phyloP scores from a whole-genome alignment of 2,888 invertebrate genomes.

The Apamea anceps region DNA sequence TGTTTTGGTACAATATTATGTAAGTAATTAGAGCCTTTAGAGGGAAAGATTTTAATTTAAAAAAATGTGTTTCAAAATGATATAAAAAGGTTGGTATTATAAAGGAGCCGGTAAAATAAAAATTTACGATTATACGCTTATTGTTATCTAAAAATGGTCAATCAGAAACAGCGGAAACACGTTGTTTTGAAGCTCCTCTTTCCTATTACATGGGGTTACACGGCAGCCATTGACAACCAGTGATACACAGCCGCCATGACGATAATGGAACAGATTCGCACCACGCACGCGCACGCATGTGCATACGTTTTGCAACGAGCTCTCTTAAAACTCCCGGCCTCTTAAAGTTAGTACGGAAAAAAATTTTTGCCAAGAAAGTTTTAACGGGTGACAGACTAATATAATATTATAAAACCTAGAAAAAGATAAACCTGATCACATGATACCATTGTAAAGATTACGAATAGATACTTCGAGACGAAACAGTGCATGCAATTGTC shows the following conservation, averaged over 20 bases:
- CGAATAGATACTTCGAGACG: no score
- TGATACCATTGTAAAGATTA: background rate
- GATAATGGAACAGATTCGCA: conserved; percentile 5
- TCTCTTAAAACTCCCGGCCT: conserved; percentile 7
- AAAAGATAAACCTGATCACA: background rate
- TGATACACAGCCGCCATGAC: conserved; percentile 5
- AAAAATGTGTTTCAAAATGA: background rate
- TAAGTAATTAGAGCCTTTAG: background rate
- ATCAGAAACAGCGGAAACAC: background rate
- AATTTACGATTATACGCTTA: background rate
- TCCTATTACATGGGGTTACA: background rate
- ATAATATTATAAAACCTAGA: background rate
- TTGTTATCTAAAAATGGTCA: background rate
- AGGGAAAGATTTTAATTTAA: background rate
- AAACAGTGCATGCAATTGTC: background rate
- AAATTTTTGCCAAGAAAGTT: background rate
- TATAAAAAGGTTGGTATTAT: background rate
- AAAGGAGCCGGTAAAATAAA: background rate
- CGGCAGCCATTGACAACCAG: background rate
- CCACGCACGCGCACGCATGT: background rate
- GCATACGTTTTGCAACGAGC: background rate
- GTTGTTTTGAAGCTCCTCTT: background rate
- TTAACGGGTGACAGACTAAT: background rate
- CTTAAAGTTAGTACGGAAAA: background rate
- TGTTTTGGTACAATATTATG: background rate